Base-by-base conservation (phyloP, 2,888 invertebrate genomes). In the Anarsia innoxiella region DNA sequence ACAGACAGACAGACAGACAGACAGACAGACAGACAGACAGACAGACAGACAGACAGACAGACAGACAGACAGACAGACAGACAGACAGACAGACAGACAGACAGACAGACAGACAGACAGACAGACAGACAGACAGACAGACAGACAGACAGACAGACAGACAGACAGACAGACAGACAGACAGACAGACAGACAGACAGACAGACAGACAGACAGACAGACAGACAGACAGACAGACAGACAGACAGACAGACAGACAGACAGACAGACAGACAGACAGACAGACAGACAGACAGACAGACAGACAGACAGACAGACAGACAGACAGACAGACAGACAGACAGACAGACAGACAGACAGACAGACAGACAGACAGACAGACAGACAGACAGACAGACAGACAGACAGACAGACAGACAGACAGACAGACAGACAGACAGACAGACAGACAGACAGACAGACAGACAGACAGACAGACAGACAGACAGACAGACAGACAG, bases 171-270 rank as follows among this genome's bases (percentile, higher is more conserved):
- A 23, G 35, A 27, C 19, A 23, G 35, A 27, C 8, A 23, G 35
- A 16, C 19, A 23, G 35, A 27, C 12, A 23, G 35, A 27, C 19
- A 23, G 27, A 27, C 12, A 23, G 35, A 16, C 11, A 23, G 35
- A 27, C 8, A 23, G 35, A 27, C 19, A 23, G 35, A 27, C 9
- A 23, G 35, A 27, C n/a, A 23, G 35, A 27, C 12, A 23, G 35
- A 16, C 11, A 23, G 35, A 27, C 3, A 23, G 35, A 27, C 19
- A 23, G 35, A 27, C 3, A 23, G 35, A 27, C 4, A 23, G 35
- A 27, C 12, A 23, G 35, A 27, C 11, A 23, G 35, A 27, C 8
- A 23, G 35, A 27, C 19, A 23, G 35, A 27, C 9, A 23, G 35
- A 27, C n/a, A 23, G 35, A 27, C 12, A 23, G 35, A 27, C 11